Base-by-base conservation (phyloP, 2,888 invertebrate genomes). In the Galeopsomyia nigrocyanea region DNA sequence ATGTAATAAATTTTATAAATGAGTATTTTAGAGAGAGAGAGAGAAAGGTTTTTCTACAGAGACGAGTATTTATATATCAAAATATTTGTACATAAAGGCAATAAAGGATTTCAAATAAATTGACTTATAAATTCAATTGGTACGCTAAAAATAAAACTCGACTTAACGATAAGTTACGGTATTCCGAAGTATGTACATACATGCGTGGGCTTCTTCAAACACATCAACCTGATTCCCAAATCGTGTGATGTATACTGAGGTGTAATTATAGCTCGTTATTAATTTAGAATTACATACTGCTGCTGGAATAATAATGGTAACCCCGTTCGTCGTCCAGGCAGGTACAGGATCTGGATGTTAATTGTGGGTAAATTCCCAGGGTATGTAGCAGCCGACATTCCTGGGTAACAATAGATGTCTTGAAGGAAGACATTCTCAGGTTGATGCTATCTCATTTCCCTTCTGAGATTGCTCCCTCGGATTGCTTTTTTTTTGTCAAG, bases 331-430 rank as follows among this genome's bases (percentile, higher is more conserved):
- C 80, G 82, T 80, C 76, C 79, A 39, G 46, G 53, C 46, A 63
- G 14, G 26, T 56, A 73, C 78, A 80, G 81, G 79, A 82, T 82
- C 79, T 74, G 78, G 78, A 81, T 83, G 79, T 85, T 86, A 86
- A 86, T 86, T 84, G 86, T 86, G 86, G 83, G 86, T 86, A 86
- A 86, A 83, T 86, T 86, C 85, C 83, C 86, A 86, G 80, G 82
- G 79, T 79, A 80, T 77, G 76, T 80, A 79, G 77, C 46, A 66
- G 77, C 79, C 80, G 78, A 79, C 77, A 80, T 82, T 81, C 80
- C 80, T 80, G 68, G 51, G 76, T 80, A 81, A 82, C 83, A 82
- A 83, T 82, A 79, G 79, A 80, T 81, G 80, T 80, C 80, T 81
- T 81, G 75, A 77, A 80, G 80, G 82, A 83, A 80, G 80, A 79